These are phyloP conservation scores for Steatocranus sp. DNA, from an alignment of 2,797 vertebrate genomes.

Conservation along the genomic window DNA sequence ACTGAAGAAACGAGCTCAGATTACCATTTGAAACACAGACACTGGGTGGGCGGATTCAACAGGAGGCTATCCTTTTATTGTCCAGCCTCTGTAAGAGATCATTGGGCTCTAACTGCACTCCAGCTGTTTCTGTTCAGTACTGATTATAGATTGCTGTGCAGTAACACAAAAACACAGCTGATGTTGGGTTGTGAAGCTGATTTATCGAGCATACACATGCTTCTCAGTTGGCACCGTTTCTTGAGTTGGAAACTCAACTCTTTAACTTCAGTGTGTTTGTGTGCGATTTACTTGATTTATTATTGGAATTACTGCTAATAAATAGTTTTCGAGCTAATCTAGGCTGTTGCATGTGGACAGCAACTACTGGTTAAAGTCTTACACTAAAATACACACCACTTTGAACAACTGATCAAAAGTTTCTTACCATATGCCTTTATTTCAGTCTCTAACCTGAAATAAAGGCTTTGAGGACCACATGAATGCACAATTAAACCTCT, in stretches of 20 bases:
- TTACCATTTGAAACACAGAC: slow-evolving; percentile 26
- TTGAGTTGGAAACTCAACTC: not conserved
- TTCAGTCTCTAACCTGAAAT: not conserved
- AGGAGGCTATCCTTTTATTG: not conserved
- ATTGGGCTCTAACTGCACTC: not conserved
- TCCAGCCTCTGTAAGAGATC: not conserved
- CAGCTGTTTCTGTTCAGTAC: not conserved
- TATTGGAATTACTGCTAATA: not conserved
- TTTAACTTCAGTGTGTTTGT: not conserved
- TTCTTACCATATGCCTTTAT: not conserved
- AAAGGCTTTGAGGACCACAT: not conserved
- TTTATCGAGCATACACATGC: not conserved
- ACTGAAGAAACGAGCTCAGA: not conserved
- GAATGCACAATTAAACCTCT: not conserved
- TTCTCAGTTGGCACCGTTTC: accelerated
- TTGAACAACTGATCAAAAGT: accelerated
- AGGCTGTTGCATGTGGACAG: not conserved
- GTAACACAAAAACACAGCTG: not conserved
- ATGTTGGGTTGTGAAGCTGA: not conserved
- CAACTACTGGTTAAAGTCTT: not conserved
- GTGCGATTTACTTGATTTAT: not conserved
- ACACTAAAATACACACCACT: not conserved
- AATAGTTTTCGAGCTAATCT: not conserved
- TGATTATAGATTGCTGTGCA: not conserved
- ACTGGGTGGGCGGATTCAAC: not conserved